A percentile compares a stretch with the other conserved stretches of the same genome.
These are phyloP conservation scores for Stenoptilia bipunctidactyla DNA, from an alignment of 2,888 invertebrate species.

Conservation along the genomic window DNA sequence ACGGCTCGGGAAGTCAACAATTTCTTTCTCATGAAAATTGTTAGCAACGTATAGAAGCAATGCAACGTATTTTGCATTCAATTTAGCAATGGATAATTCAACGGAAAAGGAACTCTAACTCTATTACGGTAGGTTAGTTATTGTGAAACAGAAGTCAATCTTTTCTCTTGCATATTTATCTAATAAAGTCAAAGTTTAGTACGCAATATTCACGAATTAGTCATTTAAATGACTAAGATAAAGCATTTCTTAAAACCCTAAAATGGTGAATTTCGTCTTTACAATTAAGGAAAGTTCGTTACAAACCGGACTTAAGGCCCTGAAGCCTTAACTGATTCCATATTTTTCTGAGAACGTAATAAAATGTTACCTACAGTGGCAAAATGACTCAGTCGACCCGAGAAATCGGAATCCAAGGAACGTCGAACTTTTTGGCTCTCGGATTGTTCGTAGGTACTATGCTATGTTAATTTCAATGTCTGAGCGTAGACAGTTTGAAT, in stretches of 20 bases:
- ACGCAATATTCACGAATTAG: too few species aligned
- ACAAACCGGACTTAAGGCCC: background rate
- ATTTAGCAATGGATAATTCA: background rate
- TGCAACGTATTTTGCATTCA: background rate
- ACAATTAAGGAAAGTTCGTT: background rate
- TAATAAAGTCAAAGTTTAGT: too few species aligned
- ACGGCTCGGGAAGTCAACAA: background rate
- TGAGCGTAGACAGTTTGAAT: conserved; percentile 39
- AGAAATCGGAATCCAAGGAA: background rate
- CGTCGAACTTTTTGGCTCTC: background rate
- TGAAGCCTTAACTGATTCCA: background rate
- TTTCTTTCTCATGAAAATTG: background rate
- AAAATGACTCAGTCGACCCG: background rate
- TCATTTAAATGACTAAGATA: too few species aligned
- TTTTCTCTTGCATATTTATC: too few species aligned
- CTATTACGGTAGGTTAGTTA: background rate
- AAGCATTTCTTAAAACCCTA: too few species aligned
- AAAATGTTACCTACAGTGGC: background rate
- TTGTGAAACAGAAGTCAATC: background rate
- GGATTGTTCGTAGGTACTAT: background rate
- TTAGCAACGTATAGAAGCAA: background rate
- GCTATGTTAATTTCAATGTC: conserved; percentile 49
- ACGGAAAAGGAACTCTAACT: background rate
- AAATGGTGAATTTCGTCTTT: too few species aligned
- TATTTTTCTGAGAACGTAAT: background rate